Conservation (phyloP, 2,113 vertebrate species). For the Ivindomyrus marchei region DNA sequence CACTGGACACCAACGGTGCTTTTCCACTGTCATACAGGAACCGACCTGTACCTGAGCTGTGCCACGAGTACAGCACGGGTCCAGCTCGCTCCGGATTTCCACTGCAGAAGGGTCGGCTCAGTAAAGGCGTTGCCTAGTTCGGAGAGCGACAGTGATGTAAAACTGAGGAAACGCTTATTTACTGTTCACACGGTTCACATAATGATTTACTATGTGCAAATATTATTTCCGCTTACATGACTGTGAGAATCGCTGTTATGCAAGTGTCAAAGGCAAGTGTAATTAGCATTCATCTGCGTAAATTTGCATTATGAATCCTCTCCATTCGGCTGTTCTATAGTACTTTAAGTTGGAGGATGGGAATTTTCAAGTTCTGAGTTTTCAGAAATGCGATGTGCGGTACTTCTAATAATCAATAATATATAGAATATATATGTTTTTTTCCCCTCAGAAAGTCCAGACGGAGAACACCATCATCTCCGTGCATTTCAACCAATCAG, state of each 20-base stretch:
- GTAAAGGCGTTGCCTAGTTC: neutral
- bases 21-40: neutral
- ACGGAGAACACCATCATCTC: neutral
- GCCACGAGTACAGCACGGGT: neutral
- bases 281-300: neutral
- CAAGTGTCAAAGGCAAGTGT: neutral
- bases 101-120: neutral
- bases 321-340: too few relatives aligned
- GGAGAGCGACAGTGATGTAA: neutral
- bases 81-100: neutral
- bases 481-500: neutral
- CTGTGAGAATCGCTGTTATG: neutral
- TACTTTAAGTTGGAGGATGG: neutral
- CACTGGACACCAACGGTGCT: neutral
- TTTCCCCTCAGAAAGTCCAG: neutral
- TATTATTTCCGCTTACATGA: too few relatives aligned
- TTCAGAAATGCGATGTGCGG: neutral
- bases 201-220: neutral
- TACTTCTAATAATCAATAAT: neutral
- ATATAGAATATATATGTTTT: neutral
- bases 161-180: neutral
- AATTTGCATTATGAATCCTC: neutral
- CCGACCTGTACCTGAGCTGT: neutral
- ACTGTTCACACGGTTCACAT: neutral
- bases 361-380: neutral